Evolutionary conservation across 2,113 vertebrate species (phyloP).

Genomic region (Pomatorhinus ruficollis): DNA sequence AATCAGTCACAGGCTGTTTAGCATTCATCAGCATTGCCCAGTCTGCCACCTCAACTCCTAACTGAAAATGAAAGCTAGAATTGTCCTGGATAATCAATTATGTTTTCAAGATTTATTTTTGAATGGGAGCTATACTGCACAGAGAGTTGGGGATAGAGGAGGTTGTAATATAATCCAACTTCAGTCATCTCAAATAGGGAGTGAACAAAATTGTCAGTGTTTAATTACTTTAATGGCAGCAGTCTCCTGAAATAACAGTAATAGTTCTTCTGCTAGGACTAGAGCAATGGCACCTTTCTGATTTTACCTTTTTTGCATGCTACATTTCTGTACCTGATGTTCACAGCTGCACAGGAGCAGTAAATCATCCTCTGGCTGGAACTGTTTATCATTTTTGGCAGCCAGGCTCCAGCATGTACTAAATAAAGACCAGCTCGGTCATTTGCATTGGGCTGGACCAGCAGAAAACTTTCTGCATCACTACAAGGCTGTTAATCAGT

Average conservation of each 20-base stretch:
- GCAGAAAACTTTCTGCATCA: background rate
- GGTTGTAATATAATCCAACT: background rate
- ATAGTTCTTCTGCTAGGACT: background rate
- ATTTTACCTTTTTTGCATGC: background rate
- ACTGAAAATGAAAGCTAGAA: conserved; percentile 21
- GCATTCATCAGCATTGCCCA: background rate
- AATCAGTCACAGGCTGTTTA: background rate
- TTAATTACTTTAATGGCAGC: background rate
- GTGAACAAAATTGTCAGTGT: background rate
- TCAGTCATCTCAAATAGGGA: background rate
- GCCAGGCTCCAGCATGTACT: background rate
- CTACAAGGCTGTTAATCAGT: background rate
- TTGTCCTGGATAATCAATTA: conserved; percentile 30
- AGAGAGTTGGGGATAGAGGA: background rate
- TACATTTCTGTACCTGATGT: background rate
- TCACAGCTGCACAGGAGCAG: background rate
- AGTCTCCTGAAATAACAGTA: background rate
- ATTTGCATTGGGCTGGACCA: background rate
- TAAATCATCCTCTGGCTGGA: background rate
- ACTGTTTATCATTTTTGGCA: background rate
- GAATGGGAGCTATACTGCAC: background rate
- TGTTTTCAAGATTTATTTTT: conserved; percentile 20
- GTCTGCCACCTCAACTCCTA: background rate
- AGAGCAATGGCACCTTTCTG: background rate
- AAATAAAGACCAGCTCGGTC: background rate